Percentiles rank a stretch among this genome's conserved stretches.
Conservation (phyloP, 2,888 invertebrate genomes). For the Ennomos fuscantarius region DNA sequence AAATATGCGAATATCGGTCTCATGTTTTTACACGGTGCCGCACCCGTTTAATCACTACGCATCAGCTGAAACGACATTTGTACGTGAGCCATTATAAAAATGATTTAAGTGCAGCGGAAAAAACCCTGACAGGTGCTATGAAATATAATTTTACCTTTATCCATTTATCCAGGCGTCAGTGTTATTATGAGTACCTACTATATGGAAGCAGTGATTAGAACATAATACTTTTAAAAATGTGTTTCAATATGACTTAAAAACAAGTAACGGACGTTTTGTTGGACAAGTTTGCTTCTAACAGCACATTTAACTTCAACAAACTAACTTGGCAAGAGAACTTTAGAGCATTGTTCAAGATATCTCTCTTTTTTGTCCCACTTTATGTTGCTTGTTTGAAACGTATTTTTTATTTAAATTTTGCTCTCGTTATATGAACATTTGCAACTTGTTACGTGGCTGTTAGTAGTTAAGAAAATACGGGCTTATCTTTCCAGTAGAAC, state of each 20-base stretch:
- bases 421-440: slow-evolving; percentile 20
- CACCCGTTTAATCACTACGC: slow-evolving; percentile 23
- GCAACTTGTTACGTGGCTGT: slow-evolving; percentile 14
- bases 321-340: slow-evolving; percentile 53
- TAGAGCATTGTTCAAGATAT: slow-evolving; percentile 47
- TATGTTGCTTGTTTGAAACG: slow-evolving; percentile 35
- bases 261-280: slow-evolving; percentile 65
- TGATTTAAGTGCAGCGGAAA: slow-evolving; percentile 30
- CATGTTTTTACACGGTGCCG: slow-evolving; percentile 2
- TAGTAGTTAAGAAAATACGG: too few relatives aligned
- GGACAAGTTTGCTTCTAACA: slow-evolving; percentile 61
- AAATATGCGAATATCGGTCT: too few relatives aligned
- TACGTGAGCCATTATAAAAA: slow-evolving; percentile 32
- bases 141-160: slow-evolving; percentile 26
- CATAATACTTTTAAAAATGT: slow-evolving; percentile 39
- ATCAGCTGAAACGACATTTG: slow-evolving; percentile 27
- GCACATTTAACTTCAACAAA: slow-evolving; percentile 59
- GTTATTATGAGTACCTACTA: slow-evolving; percentile 31
- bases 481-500: too few relatives aligned
- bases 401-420: slow-evolving; percentile 32
- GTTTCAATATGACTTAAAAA: slow-evolving; percentile 60
- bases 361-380: slow-evolving; percentile 36
- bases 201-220: slow-evolving; percentile 47
- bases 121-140: slow-evolving; percentile 26
- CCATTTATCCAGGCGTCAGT: slow-evolving; percentile 23